Evolutionary conservation across 2,113 vertebrate species (phyloP).

Genomic region (Poicephalus meyeri): DNA sequence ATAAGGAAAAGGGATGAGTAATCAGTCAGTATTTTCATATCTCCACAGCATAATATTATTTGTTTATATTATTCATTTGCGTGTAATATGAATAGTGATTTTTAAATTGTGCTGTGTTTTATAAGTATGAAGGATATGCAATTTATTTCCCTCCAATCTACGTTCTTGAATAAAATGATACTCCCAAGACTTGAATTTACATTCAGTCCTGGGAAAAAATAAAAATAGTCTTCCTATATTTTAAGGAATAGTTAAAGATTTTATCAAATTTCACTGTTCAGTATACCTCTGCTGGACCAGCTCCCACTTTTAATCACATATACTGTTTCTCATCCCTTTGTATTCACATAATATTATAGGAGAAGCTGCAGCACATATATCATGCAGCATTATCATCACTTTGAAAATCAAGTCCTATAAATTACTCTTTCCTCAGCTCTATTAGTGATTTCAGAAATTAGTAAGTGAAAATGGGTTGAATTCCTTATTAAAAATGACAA

Average conservation of each 20-base stretch:
- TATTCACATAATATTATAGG: not conserved
- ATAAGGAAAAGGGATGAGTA: not conserved
- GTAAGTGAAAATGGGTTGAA: not conserved
- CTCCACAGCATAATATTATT: not conserved
- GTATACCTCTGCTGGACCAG: not conserved
- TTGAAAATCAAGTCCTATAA: not conserved
- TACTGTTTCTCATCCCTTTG: not conserved
- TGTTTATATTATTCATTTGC: not conserved
- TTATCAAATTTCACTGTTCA: not conserved
- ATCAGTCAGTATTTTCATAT: not conserved
- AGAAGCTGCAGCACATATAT: not conserved
- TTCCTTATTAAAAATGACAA: not conserved
- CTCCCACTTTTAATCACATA: not conserved
- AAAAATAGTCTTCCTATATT: not conserved
- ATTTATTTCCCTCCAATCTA: not conserved
- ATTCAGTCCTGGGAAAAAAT: not conserved
- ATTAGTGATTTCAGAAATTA: not conserved
- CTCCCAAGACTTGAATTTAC: not conserved
- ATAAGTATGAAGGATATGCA: not conserved
- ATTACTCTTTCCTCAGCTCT: not conserved
- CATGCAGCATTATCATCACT: not conserved
- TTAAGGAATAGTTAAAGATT: not conserved
- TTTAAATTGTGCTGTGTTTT: not conserved
- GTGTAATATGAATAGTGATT: not conserved
- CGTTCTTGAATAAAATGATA: not conserved